Evolutionary conservation across 2,888 invertebrate genomes (phyloP), one percentile per base, ranked within the genome.

Genomic region (Chesias legatella): DNA sequence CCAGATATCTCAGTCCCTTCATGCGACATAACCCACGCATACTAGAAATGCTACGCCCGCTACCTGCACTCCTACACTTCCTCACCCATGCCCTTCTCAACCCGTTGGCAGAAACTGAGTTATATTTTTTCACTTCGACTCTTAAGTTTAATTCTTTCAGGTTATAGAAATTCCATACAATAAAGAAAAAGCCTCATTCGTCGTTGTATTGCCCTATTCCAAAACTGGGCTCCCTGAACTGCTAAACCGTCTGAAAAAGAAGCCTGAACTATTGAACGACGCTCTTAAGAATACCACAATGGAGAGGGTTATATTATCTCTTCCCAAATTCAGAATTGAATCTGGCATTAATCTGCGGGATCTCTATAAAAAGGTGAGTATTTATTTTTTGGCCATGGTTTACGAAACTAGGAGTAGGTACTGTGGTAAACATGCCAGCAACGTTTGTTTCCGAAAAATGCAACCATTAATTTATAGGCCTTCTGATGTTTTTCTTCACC

Each of bases 81-180:
- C n/a, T n/a, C n/a, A n/a, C n/a, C n/a, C n/a, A n/a, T n/a, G n/a
- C n/a, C n/a, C n/a, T n/a, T n/a, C n/a, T n/a, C n/a, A n/a, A n/a
- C n/a, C n/a, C n/a, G n/a, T n/a, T n/a, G n/a, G n/a, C n/a, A n/a
- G n/a, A n/a, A n/a, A n/a, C n/a, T n/a, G n/a, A n/a, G n/a, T n/a
- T n/a, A n/a, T n/a, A n/a, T n/a, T 13, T 7, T 8, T 33, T 30
- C 29, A 10, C 10, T 10, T 11, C 11, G 10, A 25, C 1, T 28
- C 11, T 38, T 26, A 10, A 40, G 4, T 6, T 5, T 20, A 20
- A n/a, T n/a, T 17, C 20, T 17, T 9, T 9, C 44, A 89, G 91
- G 89, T 93, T 2, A 58, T 97, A 35, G 92, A 93, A 67, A 59
- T 97, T 53, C 93, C 93, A 0, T 97, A 95, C 61, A 71, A 79